These are phyloP conservation scores for Lepidochitona cinerea DNA, from an alignment of 2,888 invertebrate species.

Conservation along the genomic window DNA sequence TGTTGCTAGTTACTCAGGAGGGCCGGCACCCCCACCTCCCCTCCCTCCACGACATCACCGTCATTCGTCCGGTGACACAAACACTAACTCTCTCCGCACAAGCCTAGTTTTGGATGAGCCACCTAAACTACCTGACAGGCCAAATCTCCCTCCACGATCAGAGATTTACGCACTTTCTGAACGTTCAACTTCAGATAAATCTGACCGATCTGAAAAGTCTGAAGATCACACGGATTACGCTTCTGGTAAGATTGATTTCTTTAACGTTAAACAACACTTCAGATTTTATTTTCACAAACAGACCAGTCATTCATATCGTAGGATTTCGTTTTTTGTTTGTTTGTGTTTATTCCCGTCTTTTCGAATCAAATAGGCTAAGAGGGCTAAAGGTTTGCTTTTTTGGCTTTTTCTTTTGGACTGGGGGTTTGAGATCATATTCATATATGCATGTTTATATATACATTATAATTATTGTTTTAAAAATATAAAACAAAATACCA, in stretches of 20 bases:
- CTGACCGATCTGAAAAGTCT: conserved; percentile 26
- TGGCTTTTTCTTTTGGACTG: no score
- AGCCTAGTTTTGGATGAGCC: conserved; percentile 12
- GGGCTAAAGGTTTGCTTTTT: no score
- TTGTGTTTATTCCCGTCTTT: no score
- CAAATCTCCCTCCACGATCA: conserved; percentile 29
- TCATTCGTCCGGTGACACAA: not conserved
- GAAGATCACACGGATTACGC: conserved; percentile 2
- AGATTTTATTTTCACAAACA: no score
- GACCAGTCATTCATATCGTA: no score
- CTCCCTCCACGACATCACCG: conserved; percentile 13
- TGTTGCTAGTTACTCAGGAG: conserved; percentile 19
- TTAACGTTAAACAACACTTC: no score
- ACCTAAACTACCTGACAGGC: conserved; percentile 38
- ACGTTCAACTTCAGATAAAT: conserved; percentile 30
- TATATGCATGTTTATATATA: no score
- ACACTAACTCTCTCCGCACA: not conserved
- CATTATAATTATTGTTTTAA: no score
- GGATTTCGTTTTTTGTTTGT: no score
- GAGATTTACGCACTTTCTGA: conserved; percentile 28
- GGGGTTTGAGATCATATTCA: no score
- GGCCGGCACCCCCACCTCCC: conserved; percentile 14
- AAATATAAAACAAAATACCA: no score
- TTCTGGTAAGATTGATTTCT: conserved; percentile 10
- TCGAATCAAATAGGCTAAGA: no score